These are phyloP conservation scores for Bufo bufo DNA, from an alignment of 2,113 vertebrate species.

Conservation along the genomic window DNA sequence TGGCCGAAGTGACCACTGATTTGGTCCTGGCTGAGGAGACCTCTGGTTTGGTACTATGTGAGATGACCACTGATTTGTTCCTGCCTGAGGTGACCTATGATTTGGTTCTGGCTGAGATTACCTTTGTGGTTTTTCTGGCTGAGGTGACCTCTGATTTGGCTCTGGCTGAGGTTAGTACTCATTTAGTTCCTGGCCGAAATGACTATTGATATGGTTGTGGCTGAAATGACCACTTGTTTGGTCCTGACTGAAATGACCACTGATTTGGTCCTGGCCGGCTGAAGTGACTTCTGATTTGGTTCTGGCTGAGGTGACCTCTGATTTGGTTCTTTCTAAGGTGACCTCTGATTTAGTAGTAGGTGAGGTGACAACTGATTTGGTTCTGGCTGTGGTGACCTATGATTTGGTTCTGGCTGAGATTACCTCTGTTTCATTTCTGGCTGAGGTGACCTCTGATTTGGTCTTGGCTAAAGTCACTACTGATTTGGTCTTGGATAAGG, in stretches of 20 bases:
- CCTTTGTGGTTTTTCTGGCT: not conserved
- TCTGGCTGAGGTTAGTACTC: not conserved
- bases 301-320: not conserved
- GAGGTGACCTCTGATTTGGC: not conserved
- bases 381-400: not conserved
- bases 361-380: not conserved
- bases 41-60: too few relatives aligned
- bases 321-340: not conserved
- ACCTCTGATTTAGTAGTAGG: not conserved
- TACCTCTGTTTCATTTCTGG: not conserved
- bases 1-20: too few relatives aligned
- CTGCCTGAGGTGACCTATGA: not conserved
- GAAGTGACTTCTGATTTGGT: not conserved
- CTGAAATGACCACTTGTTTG: not conserved
- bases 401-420: not conserved
- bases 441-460: not conserved
- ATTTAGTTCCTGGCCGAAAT: not conserved
- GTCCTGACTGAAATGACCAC: not conserved
- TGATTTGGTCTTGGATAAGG: not conserved
- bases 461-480: not conserved
- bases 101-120: not conserved
- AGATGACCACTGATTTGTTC: too few relatives aligned
- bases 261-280: not conserved
- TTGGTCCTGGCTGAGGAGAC: too few relatives aligned
- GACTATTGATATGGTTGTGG: not conserved